phyloP scores from a whole-genome alignment of 2,888 invertebrate species.

The Megastigmus dorsalis region DNA sequence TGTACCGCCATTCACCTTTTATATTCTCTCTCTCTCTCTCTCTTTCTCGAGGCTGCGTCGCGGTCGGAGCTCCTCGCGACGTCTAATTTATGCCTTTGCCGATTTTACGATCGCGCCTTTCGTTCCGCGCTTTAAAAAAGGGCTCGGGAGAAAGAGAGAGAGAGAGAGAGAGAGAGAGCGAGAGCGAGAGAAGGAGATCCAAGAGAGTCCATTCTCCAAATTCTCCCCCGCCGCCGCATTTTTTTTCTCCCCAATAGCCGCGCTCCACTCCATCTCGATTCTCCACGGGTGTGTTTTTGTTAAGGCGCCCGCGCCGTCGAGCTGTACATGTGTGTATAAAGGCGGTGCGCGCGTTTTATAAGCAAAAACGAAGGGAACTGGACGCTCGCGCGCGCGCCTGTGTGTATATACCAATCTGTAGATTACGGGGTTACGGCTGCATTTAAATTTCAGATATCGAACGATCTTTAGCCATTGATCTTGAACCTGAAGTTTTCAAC shows the following conservation, averaged over 20 bases:
- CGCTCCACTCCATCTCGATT: not conserved
- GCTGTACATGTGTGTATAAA: too few species aligned
- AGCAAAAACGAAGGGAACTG: not conserved
- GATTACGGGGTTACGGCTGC: not conserved
- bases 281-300: not conserved
- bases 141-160: not conserved
- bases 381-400: too few species aligned
- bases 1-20: constrained; percentile 14
- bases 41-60: not conserved
- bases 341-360: not conserved
- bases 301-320: not conserved
- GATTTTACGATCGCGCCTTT: constrained; percentile 47
- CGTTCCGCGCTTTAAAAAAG: constrained; percentile 9
- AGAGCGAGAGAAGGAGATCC: not conserved
- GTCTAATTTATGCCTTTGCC: constrained; percentile 46
- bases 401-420: not conserved
- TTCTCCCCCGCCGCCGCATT: constrained; percentile 14
- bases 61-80: constrained; percentile 1
- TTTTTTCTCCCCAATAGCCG: not conserved
- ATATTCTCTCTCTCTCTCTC: too few species aligned
- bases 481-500: not conserved
- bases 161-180: too few species aligned
- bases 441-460: constrained; percentile 29
- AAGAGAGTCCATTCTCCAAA: constrained; percentile 35
- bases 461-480: constrained; percentile 15